Evolutionary conservation across 2,888 invertebrate species (phyloP).

Genomic region (Anticlea derivata): DNA sequence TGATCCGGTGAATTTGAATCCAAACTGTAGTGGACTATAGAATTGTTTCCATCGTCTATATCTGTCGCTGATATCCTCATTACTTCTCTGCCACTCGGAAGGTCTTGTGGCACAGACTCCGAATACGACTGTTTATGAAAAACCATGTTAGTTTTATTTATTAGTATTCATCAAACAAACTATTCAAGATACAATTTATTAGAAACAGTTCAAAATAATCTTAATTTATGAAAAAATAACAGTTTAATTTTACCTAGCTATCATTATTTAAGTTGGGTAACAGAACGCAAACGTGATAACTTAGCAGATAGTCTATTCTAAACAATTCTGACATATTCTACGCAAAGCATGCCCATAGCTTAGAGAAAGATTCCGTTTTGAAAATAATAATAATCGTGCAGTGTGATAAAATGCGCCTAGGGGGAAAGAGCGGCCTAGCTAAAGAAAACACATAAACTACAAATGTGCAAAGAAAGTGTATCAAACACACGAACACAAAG

Average conservation of each 20-base stretch:
- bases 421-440: conserved; percentile 82
- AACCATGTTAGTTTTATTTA: conserved; percentile 31
- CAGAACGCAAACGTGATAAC: conserved; percentile 11
- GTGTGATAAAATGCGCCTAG: conserved; percentile 80
- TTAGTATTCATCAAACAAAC: not conserved
- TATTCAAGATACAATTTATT: not conserved
- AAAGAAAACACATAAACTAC: conserved; percentile 80
- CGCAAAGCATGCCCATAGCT: conserved; percentile 82
- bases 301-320: conserved; percentile 25
- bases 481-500: conserved; percentile 69
- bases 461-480: conserved; percentile 83
- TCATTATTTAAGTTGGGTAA: too few relatives aligned
- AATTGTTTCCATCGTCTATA: conserved; percentile 96
- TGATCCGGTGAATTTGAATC: conserved; percentile 75
- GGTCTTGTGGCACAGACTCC: conserved; percentile 93
- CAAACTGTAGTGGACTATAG: conserved; percentile 89
- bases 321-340: conserved; percentile 61
- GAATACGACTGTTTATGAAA: conserved; percentile 73
- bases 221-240: too few relatives aligned
- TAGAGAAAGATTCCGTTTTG: conserved; percentile 72
- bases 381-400: conserved; percentile 82
- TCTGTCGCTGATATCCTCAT: conserved; percentile 97
- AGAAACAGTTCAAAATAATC: not conserved
- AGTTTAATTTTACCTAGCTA: too few relatives aligned
- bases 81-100: conserved; percentile 88